phyloP scores from a whole-genome alignment of 2,797 vertebrate genomes.

The Coregonus sp. region DNA sequence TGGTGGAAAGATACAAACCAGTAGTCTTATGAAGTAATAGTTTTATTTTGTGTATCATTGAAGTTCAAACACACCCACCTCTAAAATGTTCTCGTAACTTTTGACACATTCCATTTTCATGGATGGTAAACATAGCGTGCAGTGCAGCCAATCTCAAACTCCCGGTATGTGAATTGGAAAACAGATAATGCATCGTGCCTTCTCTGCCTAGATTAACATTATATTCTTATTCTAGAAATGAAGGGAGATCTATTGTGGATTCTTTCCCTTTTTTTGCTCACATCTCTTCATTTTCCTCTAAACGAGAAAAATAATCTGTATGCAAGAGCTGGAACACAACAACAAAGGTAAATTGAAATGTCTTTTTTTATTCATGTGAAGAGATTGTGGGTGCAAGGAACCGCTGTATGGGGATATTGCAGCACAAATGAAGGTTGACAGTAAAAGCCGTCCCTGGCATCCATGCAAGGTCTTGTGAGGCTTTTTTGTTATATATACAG shows the following conservation, averaged over 20 bases:
- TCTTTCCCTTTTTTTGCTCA: not conserved
- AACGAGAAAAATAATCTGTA: constrained; percentile 44
- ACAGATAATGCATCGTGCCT: constrained; percentile 31
- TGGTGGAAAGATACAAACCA: not conserved
- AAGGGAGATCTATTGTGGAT: constrained; percentile 26
- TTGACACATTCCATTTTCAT: constrained; percentile 41
- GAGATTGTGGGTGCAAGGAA: constrained; percentile 39
- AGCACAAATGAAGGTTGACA: constrained; percentile 49
- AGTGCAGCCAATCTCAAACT: constrained; percentile 10
- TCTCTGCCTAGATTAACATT: constrained; percentile 42
- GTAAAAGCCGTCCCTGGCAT: constrained; percentile 23
- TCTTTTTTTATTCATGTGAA: constrained; percentile 62
- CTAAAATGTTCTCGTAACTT: constrained; percentile 26
- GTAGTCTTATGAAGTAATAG: constrained; percentile 21
- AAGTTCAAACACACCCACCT: constrained; percentile 14
- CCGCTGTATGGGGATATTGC: constrained; percentile 4
- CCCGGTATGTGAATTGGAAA: constrained; percentile 19
- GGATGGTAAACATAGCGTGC: constrained; percentile 33
- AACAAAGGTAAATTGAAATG: constrained; percentile 63
- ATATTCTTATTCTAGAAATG: constrained; percentile 44
- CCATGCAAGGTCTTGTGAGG: constrained; percentile 16
- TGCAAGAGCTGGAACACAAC: constrained; percentile 43
- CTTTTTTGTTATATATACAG: constrained; percentile 8
- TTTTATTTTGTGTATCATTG: constrained; percentile 26
- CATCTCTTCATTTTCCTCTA: constrained; percentile 36